Evolutionary conservation across 1,140 invertebrate genomes (phyloP), one percentile per base, ranked within the genome.

Genomic region (Tachypleus tridentatus): DNA sequence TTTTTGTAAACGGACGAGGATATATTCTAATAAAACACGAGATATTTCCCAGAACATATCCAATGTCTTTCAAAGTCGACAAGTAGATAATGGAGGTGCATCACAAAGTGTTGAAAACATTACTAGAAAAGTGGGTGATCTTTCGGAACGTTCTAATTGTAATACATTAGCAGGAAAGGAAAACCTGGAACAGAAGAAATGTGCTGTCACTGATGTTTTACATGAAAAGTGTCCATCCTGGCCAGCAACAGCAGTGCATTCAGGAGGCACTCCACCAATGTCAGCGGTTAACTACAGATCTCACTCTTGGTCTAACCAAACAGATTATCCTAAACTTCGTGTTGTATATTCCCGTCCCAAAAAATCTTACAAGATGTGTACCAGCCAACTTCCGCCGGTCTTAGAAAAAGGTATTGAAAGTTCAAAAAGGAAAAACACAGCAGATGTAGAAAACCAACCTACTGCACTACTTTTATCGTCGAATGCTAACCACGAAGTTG

Each of bases 221-320:
- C 87, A 89, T 79, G 87, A 89, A 76, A 89, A 89, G 72, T 88
- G 85, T 73, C 87, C 87, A 4, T 88, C 86, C 57, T 89, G 87
- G 87, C 87, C 87, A 10, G 82, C 83, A 77, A 78, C 72, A 74
- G 79, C 69, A 8, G 29, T 29, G 29, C 29, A 29, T 29, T 69
- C 71, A 63, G 57, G 49, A 60, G 29, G 61, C 64, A 49, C 60
- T 63, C 7, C 59, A 53, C 52, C 62, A 49, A 53, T 59, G 60
- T 49, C 66, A 67, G 64, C 63, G 69, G 60, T 62, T 52, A 73
- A 71, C 49, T 70, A 72, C 7, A 77, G 84, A 65, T 85, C 83
- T 64, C 86, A 87, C 72, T 86, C 85, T 56, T 87, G 85, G 85
- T 86, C 85, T 57, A 85, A 86, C 72, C 83, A 86, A 70, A 86